Conservation (phyloP, 1,140 invertebrate species). For the Brachionus koreanus region DNA sequence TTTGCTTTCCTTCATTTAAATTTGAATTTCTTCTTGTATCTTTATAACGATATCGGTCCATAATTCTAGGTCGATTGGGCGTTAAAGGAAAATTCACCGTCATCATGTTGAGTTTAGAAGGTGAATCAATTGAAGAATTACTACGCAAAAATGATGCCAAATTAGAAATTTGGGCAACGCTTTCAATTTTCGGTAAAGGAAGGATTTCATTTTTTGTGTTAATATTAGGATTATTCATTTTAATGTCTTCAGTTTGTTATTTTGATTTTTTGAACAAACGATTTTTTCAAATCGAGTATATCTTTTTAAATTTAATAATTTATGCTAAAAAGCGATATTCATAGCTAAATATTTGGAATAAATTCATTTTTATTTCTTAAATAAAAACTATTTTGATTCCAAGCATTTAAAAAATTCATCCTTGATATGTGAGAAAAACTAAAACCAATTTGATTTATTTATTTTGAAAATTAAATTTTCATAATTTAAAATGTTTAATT, state of each 20-base stretch:
- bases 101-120: not conserved
- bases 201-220: not conserved
- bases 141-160: not conserved
- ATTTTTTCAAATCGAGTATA: too few species aligned
- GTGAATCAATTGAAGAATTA: not conserved
- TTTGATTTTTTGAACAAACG: not conserved
- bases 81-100: conserved; percentile 3
- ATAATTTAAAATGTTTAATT: too few species aligned
- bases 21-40: not conserved
- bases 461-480: too few species aligned
- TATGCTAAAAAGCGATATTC: too few species aligned
- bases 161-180: not conserved
- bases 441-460: too few species aligned
- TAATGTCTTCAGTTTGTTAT: not conserved
- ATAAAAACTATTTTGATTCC: too few species aligned
- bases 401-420: too few species aligned
- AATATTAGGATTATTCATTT: not conserved
- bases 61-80: not conserved
- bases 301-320: too few species aligned
- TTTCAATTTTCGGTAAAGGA: conserved; percentile 1
- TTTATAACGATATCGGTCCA: not conserved
- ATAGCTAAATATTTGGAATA: too few species aligned
- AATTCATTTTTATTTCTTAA: too few species aligned
- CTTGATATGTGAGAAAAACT: too few species aligned
- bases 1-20: not conserved